Evolutionary conservation across 2,888 invertebrate species (phyloP).

Genomic region (Trachelus troglodyta): DNA sequence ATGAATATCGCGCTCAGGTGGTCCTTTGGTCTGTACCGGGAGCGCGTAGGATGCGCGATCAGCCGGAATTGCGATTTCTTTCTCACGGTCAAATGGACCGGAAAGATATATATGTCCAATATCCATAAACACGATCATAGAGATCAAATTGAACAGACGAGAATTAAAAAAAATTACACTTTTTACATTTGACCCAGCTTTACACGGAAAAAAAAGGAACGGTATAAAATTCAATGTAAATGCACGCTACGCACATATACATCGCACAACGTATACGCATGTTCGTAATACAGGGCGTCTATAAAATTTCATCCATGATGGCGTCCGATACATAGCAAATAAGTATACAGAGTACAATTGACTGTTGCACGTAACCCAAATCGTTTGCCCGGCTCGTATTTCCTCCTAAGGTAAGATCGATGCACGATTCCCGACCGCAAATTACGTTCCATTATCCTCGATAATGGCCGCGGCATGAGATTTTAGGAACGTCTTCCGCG

Average conservation of each 20-base stretch:
- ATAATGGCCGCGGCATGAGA: conserved; percentile 39
- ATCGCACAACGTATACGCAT: background rate
- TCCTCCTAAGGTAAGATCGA: conserved; percentile 29
- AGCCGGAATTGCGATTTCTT: background rate
- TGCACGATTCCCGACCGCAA: conserved; percentile 49
- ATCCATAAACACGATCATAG: background rate
- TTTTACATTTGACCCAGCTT: background rate
- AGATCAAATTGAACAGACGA: background rate
- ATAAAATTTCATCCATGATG: background rate
- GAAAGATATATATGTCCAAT: background rate
- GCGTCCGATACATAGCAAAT: background rate
- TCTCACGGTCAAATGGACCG: background rate
- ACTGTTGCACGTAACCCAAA: background rate
- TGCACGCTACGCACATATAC: no score
- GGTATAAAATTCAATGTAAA: background rate
- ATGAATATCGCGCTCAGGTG: background rate
- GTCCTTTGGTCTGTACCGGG: background rate
- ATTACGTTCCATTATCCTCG: conserved; percentile 50
- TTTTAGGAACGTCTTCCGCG: conserved; percentile 23
- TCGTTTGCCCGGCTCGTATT: conserved; percentile 3
- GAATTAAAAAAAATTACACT: background rate
- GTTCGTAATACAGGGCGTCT: background rate
- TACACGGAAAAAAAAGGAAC: background rate
- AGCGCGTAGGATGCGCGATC: background rate
- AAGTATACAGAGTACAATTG: background rate